Evolutionary conservation across 2,113 vertebrate genomes (phyloP).

Genomic region (Pandion haliaetus): DNA sequence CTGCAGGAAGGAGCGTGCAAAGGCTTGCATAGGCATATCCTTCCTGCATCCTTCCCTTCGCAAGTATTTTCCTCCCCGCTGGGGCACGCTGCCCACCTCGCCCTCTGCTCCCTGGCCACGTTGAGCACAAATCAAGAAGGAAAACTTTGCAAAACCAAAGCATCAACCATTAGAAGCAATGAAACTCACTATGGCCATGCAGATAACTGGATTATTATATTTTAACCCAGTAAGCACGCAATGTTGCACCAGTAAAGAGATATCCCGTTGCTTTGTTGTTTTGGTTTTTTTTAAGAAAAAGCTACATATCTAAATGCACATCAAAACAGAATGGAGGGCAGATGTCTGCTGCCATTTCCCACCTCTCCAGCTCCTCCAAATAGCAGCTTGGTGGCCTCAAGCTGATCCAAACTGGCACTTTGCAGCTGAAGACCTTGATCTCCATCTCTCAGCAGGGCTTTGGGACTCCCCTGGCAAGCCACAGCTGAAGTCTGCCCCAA

Average conservation of each 20-base stretch:
- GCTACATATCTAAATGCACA: neutral
- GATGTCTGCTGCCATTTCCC: neutral
- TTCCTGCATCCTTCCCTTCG: neutral
- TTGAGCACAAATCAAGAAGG: neutral
- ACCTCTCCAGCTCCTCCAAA: neutral
- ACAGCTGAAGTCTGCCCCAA: neutral
- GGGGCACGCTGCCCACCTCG: neutral
- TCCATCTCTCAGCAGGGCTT: neutral
- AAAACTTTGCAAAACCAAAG: neutral
- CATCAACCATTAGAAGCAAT: rapidly evolving
- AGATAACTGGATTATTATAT: neutral
- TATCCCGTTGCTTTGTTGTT: neutral
- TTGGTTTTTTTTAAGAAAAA: neutral
- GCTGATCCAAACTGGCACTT: neutral
- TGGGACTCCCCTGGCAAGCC: neutral
- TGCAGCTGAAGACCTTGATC: neutral
- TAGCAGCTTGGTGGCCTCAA: neutral
- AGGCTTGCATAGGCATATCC: neutral
- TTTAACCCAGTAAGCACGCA: neutral
- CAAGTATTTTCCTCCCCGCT: neutral
- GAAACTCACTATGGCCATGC: no score
- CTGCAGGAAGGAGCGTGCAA: neutral
- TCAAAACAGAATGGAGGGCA: neutral
- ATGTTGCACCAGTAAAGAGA: neutral
- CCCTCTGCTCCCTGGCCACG: neutral